Evolutionary conservation across 2,113 vertebrate species (phyloP).

Genomic region (Calonectris borealis): DNA sequence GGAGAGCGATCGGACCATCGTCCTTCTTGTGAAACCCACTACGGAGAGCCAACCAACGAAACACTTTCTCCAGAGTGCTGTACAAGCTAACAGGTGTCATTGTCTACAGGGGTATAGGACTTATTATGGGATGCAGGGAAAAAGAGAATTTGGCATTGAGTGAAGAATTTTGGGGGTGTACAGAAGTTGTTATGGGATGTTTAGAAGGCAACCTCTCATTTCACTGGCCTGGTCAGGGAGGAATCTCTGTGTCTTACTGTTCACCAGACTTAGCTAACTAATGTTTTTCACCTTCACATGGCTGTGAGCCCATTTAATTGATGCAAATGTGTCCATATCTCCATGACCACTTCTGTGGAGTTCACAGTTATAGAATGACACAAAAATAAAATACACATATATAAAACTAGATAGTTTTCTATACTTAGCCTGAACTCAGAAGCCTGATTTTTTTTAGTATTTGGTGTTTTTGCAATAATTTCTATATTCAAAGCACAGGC

Average conservation of each 20-base stretch:
- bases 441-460: background rate
- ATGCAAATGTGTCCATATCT: background rate
- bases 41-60: background rate
- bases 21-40: background rate
- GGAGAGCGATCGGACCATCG: background rate
- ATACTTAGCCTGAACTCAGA: background rate
- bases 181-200: background rate
- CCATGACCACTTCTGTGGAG: background rate
- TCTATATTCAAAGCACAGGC: background rate
- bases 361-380: background rate
- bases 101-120: background rate
- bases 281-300: background rate
- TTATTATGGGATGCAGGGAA: background rate
- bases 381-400: background rate
- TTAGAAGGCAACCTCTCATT: background rate
- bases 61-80: background rate
- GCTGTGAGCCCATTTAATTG: rapidly evolving
- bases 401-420: background rate
- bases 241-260: background rate
- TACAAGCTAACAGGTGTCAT: background rate
- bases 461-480: background rate
- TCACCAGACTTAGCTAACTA: background rate
- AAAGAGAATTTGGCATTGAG: background rate
- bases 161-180: background rate
- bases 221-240: no score